Conservation (phyloP, 1,140 invertebrate genomes). For the Sitophilus oryzae region DNA sequence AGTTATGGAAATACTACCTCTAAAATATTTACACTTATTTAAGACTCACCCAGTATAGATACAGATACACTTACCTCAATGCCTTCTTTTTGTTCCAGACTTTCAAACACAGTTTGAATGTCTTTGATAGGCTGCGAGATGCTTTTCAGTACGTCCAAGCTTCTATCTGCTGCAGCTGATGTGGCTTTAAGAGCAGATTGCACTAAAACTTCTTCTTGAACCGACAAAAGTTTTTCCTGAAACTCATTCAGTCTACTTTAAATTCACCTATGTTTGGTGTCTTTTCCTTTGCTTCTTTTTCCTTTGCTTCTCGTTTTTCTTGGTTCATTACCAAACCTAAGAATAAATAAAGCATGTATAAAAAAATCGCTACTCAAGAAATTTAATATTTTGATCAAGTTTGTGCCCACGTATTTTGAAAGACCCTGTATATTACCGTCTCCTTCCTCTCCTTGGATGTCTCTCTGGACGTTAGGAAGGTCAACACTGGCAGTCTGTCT, state of each 20-base stretch:
- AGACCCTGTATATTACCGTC: no score
- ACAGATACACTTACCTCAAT: background rate
- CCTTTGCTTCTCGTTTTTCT: slow-evolving; percentile 31
- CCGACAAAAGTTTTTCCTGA: slow-evolving; percentile 48
- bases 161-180: slow-evolving; percentile 54
- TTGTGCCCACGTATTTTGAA: no score
- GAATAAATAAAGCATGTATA: background rate
- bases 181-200: slow-evolving; percentile 59
- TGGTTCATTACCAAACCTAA: slow-evolving; percentile 40
- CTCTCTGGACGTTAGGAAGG: slow-evolving; percentile 38
- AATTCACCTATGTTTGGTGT: slow-evolving; percentile 31
- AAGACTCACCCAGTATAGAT: slow-evolving; percentile 1
- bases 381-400: no score
- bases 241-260: slow-evolving; percentile 35
- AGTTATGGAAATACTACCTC: no score
- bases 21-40: no score
- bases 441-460: slow-evolving; percentile 49
- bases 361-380: background rate
- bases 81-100: slow-evolving; percentile 39
- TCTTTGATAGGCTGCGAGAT: slow-evolving; percentile 57
- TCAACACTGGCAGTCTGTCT: slow-evolving; percentile 39
- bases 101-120: slow-evolving; percentile 54
- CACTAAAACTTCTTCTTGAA: slow-evolving; percentile 55
- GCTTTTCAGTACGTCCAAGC: slow-evolving; percentile 57
- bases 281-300: slow-evolving; percentile 34